Evolutionary conservation across 2,888 invertebrate species (phyloP).

Genomic region (Palloptera scutellata): DNA sequence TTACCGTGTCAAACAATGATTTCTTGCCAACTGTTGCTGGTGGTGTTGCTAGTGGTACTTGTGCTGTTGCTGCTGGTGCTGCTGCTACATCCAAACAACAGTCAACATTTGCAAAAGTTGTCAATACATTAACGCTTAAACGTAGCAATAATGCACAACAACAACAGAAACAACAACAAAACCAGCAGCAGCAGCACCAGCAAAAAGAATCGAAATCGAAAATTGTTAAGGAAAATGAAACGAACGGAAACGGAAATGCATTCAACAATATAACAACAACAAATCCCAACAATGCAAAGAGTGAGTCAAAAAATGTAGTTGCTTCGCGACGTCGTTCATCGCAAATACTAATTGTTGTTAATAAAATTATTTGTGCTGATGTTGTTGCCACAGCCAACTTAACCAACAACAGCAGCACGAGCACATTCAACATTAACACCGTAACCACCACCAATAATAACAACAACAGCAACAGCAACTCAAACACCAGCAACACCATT

Average conservation of each 20-base stretch:
- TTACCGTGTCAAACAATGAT: neutral
- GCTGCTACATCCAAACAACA: conserved; percentile 33
- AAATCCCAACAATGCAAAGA: conserved; percentile 30
- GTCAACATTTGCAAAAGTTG: conserved; percentile 51
- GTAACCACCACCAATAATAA: conserved; percentile 1
- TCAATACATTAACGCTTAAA: conserved; percentile 59
- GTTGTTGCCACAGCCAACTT: neutral
- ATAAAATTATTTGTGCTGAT: conserved; percentile 28
- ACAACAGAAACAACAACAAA: conserved; percentile 32
- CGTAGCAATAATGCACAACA: conserved; percentile 49
- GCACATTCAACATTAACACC: conserved; percentile 28
- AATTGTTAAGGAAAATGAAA: conserved; percentile 31
- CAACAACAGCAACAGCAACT: conserved; percentile 12
- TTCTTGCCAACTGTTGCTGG: conserved; percentile 14
- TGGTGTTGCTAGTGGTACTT: neutral
- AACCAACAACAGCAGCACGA: conserved; percentile 10
- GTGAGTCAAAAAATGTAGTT: conserved; percentile 21
- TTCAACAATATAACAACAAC: conserved; percentile 22
- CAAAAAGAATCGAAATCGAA: conserved; percentile 31
- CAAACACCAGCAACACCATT: conserved; percentile 1
- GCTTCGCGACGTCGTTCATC: conserved; percentile 14
- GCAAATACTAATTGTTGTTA: conserved; percentile 35
- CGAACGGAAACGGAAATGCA: conserved; percentile 35
- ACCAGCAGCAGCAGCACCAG: conserved; percentile 35
- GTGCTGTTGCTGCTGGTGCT: neutral